Conservation (phyloP, 2,113 vertebrate species). For the Paracanthobrama guichenoti region DNA sequence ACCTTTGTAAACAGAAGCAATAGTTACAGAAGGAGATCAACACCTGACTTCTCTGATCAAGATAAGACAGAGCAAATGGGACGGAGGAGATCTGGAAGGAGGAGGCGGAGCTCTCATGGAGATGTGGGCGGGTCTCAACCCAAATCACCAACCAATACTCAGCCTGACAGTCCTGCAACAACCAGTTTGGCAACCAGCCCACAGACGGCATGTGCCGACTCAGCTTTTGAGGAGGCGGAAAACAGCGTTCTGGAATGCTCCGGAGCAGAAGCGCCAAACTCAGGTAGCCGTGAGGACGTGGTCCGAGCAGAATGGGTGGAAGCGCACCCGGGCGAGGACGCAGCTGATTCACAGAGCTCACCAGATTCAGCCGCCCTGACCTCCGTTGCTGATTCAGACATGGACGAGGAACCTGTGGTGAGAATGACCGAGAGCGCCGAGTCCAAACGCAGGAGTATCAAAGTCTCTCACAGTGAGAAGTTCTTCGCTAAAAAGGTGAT, state of each 20-base stretch:
- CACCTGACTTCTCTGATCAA: slow-evolving; percentile 8
- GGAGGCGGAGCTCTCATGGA: slow-evolving; percentile 65
- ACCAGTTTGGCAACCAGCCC: slow-evolving; percentile 37
- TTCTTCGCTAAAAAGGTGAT: slow-evolving; percentile 65
- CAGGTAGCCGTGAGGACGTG: not conserved
- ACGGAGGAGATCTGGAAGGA: slow-evolving; percentile 66
- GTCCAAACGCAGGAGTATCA: slow-evolving; percentile 73
- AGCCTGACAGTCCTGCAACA: slow-evolving; percentile 33
- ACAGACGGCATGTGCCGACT: slow-evolving; percentile 48
- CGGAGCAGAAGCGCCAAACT: not conserved
- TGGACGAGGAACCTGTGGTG: slow-evolving; percentile 57
- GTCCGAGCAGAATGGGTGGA: slow-evolving; percentile 39
- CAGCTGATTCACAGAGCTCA: slow-evolving; percentile 48
- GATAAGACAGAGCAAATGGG: slow-evolving; percentile 58
- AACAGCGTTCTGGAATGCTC: not conserved
- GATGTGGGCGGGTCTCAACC: slow-evolving; percentile 56
- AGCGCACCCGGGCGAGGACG: slow-evolving; percentile 44
- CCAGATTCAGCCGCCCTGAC: slow-evolving; percentile 45
- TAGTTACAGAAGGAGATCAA: not conserved
- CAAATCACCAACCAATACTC: slow-evolving; percentile 43
- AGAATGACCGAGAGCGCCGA: slow-evolving; percentile 71
- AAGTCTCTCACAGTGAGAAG: slow-evolving; percentile 71
- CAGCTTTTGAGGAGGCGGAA: not conserved
- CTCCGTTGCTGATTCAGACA: slow-evolving; percentile 46
- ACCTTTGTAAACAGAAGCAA: not conserved